Percentiles rank a stretch among this genome's conserved stretches.
Conservation (phyloP, 1,140 invertebrate species). For the Drosophila prosaltans region DNA sequence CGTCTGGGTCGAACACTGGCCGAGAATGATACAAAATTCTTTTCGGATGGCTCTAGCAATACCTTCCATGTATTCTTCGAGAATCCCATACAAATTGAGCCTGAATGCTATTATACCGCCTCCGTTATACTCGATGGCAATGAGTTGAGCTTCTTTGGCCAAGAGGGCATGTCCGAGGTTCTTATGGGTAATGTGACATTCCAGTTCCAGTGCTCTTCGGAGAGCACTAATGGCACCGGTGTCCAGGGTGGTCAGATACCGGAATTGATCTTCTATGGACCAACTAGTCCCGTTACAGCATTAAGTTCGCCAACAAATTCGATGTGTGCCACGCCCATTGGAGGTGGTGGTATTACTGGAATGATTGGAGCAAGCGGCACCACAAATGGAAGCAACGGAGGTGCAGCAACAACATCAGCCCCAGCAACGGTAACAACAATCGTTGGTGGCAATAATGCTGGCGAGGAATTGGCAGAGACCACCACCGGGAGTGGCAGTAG, state of each 20-base stretch:
- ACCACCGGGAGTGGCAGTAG: conserved; percentile 30
- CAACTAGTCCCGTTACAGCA: conserved; percentile 84
- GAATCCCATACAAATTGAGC: conserved; percentile 95
- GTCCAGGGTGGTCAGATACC: conserved; percentile 97
- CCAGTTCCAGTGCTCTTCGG: conserved; percentile 96
- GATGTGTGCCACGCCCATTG: conserved; percentile 66
- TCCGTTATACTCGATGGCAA: conserved; percentile 94
- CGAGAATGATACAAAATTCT: conserved; percentile 95
- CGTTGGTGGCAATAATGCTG: conserved; percentile 34
- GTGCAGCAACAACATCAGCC: not conserved
- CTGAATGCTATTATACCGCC: conserved; percentile 95
- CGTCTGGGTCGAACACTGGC: conserved; percentile 92
- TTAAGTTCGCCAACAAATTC: conserved; percentile 76
- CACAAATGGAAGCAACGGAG: conserved; percentile 24
- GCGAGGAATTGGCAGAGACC: conserved; percentile 56
- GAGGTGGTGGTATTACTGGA: conserved; percentile 27
- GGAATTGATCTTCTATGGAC: conserved; percentile 96
- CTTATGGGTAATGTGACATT: conserved; percentile 94
- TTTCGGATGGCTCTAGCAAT: conserved; percentile 96
- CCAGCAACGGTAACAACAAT: conserved; percentile 15
- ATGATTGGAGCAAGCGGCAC: conserved; percentile 3
- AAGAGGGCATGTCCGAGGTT: conserved; percentile 96
- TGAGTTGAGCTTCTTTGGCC: conserved; percentile 97
- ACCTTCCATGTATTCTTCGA: conserved; percentile 97
- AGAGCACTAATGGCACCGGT: conserved; percentile 96